A percentile compares a stretch with the other conserved stretches of the same genome.
phyloP scores from a whole-genome alignment of 2,113 vertebrate species.

The Puma concolor region DNA sequence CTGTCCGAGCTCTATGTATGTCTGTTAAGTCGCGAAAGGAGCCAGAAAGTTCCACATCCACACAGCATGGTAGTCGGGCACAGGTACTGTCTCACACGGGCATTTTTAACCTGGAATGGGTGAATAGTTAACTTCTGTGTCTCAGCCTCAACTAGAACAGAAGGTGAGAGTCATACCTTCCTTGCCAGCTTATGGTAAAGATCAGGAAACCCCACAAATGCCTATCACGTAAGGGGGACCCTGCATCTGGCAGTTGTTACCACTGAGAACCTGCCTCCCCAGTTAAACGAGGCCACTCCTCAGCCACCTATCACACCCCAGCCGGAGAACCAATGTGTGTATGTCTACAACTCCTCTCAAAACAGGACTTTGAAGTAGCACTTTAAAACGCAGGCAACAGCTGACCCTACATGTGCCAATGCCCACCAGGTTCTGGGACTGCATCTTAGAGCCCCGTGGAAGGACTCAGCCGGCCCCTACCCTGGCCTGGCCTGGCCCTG shows the following conservation, averaged over 20 bases:
- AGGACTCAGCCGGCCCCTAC: too few relatives aligned
- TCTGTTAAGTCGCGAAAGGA: not conserved
- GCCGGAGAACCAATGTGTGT: not conserved
- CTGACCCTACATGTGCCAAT: accelerated
- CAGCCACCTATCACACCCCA: not conserved
- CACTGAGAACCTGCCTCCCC: not conserved
- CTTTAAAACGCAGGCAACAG: not conserved
- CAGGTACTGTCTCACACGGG: not conserved
- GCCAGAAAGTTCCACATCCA: accelerated
- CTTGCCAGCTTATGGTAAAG: too few relatives aligned
- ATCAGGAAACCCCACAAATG: not conserved
- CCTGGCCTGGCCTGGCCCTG: not conserved
- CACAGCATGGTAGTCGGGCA: accelerated
- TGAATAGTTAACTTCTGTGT: not conserved
- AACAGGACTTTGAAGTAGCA: not conserved
- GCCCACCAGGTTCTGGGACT: not conserved
- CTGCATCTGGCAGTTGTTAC: accelerated
- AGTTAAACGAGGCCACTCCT: not conserved
- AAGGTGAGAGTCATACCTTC: not conserved
- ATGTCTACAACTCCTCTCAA: not conserved
- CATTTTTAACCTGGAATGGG: not conserved
- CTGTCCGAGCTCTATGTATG: not conserved
- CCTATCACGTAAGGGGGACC: accelerated
- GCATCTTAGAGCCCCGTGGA: not conserved
- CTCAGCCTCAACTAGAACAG: not conserved